phyloP scores from a whole-genome alignment of 2,113 vertebrate species.

The Channa maculata region DNA sequence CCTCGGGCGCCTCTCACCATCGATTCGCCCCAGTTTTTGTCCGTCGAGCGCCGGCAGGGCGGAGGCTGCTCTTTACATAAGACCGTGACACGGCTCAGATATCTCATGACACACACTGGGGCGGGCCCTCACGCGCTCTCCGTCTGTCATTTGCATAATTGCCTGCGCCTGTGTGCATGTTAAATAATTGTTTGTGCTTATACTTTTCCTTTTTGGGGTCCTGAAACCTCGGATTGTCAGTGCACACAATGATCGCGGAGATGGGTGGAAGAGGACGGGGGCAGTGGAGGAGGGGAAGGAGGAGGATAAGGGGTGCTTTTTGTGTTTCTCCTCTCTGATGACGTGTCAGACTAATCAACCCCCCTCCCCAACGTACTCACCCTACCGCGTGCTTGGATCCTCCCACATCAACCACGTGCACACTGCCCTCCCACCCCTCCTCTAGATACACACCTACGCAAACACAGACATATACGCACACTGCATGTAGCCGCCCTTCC shows the following conservation, averaged over 20 bases:
- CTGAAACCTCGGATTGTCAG: background rate
- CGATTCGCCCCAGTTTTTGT: conserved; percentile 53
- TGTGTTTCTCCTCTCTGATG: conserved; percentile 78
- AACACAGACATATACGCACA: conserved; percentile 75
- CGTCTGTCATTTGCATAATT: background rate
- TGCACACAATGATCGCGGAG: conserved; percentile 10
- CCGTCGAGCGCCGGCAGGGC: conserved; percentile 76
- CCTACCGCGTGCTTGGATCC: conserved; percentile 70
- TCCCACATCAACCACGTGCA: conserved; percentile 75
- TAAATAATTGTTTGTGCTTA: background rate
- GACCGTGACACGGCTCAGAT: conserved; percentile 78
- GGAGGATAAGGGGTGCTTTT: conserved; percentile 18
- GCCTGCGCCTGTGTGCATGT: background rate
- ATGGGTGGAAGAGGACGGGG: background rate
- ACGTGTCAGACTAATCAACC: conserved; percentile 81
- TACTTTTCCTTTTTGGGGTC: background rate
- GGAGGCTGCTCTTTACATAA: conserved; percentile 81
- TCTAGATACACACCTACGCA: conserved; percentile 37
- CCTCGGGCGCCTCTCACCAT: background rate
- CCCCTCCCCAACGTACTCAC: conserved; percentile 29
- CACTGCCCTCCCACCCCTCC: conserved; percentile 37
- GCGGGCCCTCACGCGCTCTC: conserved; percentile 65
- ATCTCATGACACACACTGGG: conserved; percentile 79
- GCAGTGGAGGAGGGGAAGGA: too few relatives aligned
- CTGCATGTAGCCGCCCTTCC: conserved; percentile 61